Percentiles rank a stretch among this genome's conserved stretches.
phyloP scores from a whole-genome alignment of 2,113 vertebrate species.

The Electrona antarctica region DNA sequence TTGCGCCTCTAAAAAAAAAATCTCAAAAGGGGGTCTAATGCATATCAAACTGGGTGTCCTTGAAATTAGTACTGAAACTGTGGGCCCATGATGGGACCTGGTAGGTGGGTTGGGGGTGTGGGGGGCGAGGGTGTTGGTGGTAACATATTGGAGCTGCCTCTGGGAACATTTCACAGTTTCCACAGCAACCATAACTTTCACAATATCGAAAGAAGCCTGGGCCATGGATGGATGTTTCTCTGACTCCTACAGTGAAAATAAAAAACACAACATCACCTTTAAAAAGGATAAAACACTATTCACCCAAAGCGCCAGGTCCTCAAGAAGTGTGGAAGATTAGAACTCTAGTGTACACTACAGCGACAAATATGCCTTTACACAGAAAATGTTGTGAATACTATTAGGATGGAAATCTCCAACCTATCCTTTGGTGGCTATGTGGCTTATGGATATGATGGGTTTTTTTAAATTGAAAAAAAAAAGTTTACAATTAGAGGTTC shows the following conservation, averaged over 20 bases:
- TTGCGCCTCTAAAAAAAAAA: too few species aligned
- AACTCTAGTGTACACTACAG: neutral
- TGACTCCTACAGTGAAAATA: conserved; percentile 29
- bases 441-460: too few species aligned
- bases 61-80: too few species aligned
- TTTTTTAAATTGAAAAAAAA: too few species aligned
- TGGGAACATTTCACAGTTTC: conserved; percentile 66
- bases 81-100: conserved; percentile 13
- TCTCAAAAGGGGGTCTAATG: too few species aligned
- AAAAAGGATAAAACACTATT: conserved; percentile 20
- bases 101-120: conserved; percentile 7
- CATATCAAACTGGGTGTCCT: too few species aligned
- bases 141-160: conserved; percentile 50
- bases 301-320: neutral
- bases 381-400: too few species aligned
- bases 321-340: neutral
- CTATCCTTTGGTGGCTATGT: too few species aligned
- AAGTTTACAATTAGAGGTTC: too few species aligned
- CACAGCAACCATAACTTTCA: conserved; percentile 69
- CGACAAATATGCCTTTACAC: too few species aligned
- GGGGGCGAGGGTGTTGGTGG: neutral
- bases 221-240: conserved; percentile 51
- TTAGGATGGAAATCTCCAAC: too few species aligned
- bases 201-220: neutral
- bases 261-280: conserved; percentile 18